Evolutionary conservation across 2,797 vertebrate genomes (phyloP).

Genomic region (Sebastes jordani): DNA sequence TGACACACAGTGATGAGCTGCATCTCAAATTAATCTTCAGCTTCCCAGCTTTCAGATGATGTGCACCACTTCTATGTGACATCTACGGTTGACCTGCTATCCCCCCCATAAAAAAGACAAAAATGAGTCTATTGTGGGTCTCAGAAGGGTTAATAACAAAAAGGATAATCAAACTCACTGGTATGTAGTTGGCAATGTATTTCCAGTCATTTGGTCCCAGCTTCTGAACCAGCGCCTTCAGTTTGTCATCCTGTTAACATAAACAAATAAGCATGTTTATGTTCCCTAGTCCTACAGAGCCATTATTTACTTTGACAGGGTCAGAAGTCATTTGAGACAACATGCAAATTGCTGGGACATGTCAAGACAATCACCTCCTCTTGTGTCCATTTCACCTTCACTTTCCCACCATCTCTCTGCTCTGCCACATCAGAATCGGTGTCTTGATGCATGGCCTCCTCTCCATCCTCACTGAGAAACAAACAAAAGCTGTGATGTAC

Average conservation of each 20-base stretch:
- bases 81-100: too few relatives aligned
- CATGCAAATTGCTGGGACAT: not conserved
- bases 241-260: conserved; percentile 88
- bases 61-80: too few relatives aligned
- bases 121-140: too few relatives aligned
- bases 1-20: too few relatives aligned
- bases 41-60: too few relatives aligned
- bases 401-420: conserved; percentile 87
- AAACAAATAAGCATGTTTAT: not conserved
- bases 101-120: too few relatives aligned
- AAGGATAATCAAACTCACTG: conserved; percentile 81
- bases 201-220: conserved; percentile 93
- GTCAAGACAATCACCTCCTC: conserved; percentile 86
- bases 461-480: conserved; percentile 87
- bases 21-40: too few relatives aligned
- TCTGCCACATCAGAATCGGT: conserved; percentile 92
- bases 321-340: not conserved
- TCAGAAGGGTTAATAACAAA: not conserved
- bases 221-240: conserved; percentile 89
- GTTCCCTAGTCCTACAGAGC: not conserved
- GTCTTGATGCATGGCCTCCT: conserved; percentile 89
- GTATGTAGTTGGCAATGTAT: conserved; percentile 87
- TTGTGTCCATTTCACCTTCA: conserved; percentile 94
- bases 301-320: not conserved
- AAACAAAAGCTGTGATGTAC: not conserved